A percentile compares a stretch with the other conserved stretches of the same genome.
phyloP scores from a whole-genome alignment of 2,113 vertebrate species.

The Oryzias javanicus region DNA sequence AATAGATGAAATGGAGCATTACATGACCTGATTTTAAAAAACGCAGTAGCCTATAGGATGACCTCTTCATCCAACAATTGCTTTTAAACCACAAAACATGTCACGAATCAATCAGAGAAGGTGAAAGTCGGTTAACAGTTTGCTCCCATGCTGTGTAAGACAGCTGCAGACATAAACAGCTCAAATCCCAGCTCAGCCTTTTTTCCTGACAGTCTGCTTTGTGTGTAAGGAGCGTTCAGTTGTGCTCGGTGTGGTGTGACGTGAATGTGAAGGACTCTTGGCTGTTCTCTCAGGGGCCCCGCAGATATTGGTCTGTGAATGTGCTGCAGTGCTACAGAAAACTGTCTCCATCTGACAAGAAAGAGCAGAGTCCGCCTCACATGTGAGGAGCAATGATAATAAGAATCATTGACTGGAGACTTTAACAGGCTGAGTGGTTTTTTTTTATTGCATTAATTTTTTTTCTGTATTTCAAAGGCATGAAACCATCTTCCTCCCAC shows the following conservation, averaged over 20 bases:
- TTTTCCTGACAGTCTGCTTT: conserved; percentile 8
- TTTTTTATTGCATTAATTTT: not conserved
- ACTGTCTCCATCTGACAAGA: conserved; percentile 15
- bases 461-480: not conserved
- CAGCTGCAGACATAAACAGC: conserved; percentile 13
- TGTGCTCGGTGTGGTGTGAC: conserved; percentile 51
- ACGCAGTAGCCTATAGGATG: too few relatives aligned
- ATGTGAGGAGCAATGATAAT: conserved; percentile 12
- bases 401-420: conserved; percentile 6
- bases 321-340: conserved; percentile 29
- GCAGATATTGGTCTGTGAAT: conserved; percentile 47
- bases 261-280: conserved; percentile 54
- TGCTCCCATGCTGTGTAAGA: conserved; percentile 9
- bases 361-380: conserved; percentile 10
- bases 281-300: conserved; percentile 34
- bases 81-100: too few relatives aligned
- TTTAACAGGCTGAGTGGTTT: not conserved
- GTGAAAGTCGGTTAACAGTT: not conserved
- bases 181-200: conserved; percentile 1
- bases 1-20: too few relatives aligned
- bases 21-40: too few relatives aligned
- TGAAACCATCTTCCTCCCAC: not conserved
- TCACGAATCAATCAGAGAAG: too few relatives aligned
- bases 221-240: conserved; percentile 27
- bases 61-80: too few relatives aligned